Percentiles rank a stretch among this genome's conserved stretches.
phyloP scores from a whole-genome alignment of 2,797 vertebrate species.

The Rachycentron canadum region DNA sequence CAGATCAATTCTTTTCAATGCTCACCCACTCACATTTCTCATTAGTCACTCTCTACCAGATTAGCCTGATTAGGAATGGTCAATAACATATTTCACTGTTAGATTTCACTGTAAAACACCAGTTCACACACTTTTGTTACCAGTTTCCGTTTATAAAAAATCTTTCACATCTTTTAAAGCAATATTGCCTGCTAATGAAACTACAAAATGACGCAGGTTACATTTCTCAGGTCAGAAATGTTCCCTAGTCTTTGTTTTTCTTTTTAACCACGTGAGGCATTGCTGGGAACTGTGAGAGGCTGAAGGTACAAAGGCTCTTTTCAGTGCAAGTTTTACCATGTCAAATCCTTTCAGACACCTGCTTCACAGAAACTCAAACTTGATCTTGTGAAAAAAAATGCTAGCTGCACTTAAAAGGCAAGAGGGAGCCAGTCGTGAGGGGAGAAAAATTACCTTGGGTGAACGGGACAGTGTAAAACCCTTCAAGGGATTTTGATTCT shows the following conservation, averaged over 20 bases:
- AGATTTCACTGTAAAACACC: neutral
- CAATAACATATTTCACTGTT: neutral
- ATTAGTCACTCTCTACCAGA: constrained; percentile 17
- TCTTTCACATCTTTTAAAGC: neutral
- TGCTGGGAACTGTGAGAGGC: constrained; percentile 26
- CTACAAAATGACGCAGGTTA: neutral
- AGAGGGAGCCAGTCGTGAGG: neutral
- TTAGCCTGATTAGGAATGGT: constrained; percentile 5
- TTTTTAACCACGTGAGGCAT: constrained; percentile 18
- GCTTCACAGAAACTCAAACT: neutral
- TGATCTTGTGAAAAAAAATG: neutral
- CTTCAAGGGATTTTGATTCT: neutral
- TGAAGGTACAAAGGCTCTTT: constrained; percentile 44
- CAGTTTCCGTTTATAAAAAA: too few relatives aligned
- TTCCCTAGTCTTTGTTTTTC: constrained; percentile 1
- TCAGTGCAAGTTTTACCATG: constrained; percentile 21
- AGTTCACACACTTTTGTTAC: neutral
- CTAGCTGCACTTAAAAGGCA: neutral
- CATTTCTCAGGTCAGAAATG: constrained; percentile 2
- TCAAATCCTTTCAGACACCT: constrained; percentile 34
- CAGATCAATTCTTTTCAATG: constrained; percentile 27
- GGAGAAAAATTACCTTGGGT: neutral
- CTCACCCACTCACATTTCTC: constrained; percentile 19
- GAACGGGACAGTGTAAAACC: neutral
- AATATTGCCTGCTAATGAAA: neutral